Base-by-base conservation (phyloP, 2,888 invertebrate genomes). In the Xestoiulus laeticollis region DNA sequence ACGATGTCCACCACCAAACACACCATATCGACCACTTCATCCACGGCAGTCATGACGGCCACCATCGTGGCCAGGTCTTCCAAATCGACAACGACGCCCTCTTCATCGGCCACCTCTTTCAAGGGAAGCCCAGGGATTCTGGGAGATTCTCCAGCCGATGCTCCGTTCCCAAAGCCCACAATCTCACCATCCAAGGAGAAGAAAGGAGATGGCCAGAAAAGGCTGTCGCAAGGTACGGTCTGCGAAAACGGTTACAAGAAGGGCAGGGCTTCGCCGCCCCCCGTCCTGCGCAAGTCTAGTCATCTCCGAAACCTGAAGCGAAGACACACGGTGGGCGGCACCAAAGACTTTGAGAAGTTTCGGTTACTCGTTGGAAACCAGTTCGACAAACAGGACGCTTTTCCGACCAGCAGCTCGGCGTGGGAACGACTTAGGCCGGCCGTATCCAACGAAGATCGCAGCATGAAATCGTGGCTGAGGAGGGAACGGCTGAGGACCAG, bases 311-410 rank as follows among this genome's bases (percentile, higher is more conserved):
- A 89, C 59, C 88, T 97, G 91, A 97, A 97, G 92, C 94, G 98
- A 83, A 94, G 98, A 43, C 97, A 98, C 93, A 98, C 98, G 0
- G 97, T 98, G 12, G 97, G 97, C 89, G 97, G 98, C 87, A 88
- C 88, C 33, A 96, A 96, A 92, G 97, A 97, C 92, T 96, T 95
- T 30, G 95, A 95, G 90, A 94, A 95, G 89, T 93, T 94, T 30
- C 93, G 90, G 33, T 91, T 91, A n/a, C 89, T 92, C 85, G 89
- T 90, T 30, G 85, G 87, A 16, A 30, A 10, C 43, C 33, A 53
- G 30, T 38, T 33, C 32, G 59, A 78, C 43, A 78, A 78, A 10
- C 33, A 68, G 78, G 87, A 87, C 59, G 82, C 38, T 32, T n/a
- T 44, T 16, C 5, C 44, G 14, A 8, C 43, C 8, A n/a, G 19